Base-by-base conservation (phyloP, 2,113 vertebrate genomes). In the Polypterus senegalus region DNA sequence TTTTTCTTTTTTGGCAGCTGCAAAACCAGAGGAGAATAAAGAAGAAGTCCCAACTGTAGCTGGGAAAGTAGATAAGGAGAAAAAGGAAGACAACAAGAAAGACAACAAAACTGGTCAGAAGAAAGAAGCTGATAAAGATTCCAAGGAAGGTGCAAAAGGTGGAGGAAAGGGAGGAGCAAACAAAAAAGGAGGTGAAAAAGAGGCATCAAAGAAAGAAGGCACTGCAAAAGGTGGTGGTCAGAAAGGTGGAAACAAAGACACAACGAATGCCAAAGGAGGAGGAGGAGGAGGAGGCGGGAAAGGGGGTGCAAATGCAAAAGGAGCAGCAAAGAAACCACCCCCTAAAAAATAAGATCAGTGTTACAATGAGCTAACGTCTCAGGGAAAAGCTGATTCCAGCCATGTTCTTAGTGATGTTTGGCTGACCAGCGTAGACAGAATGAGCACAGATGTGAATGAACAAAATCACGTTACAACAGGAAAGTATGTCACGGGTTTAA, bases 41-140 rank as follows among this genome's bases (percentile, higher is more conserved):
- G 70, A 77, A 47, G 79, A 83, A 61, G 81, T 87, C 63, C 55
- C 73, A 55, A 87, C 81, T 0, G 77, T 88, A 9, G 79, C 86
- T 0, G 84, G 76, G 4, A 86, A 87, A 63, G 79, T 88, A 69
- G 86, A 86, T 1, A 71, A 4, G 1, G 74, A 81, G 3, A 84
- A 83, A 68, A 73, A 61, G 46, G 75, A 77, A 3, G 27, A 27
- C 27, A 27, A 27, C 27, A 84, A 71, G 49, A 73, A 84, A 66
- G 73, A 63, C 45, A 52, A 52, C 51, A 52, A 52, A 4, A 4
- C 7, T 6, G 49, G 49, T 9, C 49, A 51, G 51, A 52, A 52
- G 51, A 61, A 79, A 56, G 83, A 81, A 60, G 83, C 80, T 58
- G 73, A 71, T 43, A 85, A 81, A 55, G 67, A 63, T 67, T 74